phyloP scores from a whole-genome alignment of 2,113 vertebrate species.

The Alosa alosa region DNA sequence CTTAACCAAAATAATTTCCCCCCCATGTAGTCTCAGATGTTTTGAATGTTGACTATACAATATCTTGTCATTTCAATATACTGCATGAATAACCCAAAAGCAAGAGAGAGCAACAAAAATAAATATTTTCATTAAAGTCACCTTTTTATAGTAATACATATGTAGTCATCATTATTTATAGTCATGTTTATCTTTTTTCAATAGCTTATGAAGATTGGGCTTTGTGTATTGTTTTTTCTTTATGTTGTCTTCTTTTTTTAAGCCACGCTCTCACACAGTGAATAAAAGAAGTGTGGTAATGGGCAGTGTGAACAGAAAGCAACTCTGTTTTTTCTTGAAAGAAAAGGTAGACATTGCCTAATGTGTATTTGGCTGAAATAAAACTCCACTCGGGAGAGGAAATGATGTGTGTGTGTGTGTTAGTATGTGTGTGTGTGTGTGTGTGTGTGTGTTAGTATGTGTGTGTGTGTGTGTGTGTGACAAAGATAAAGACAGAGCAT shows the following conservation, averaged over 20 bases:
- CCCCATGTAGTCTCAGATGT: slow-evolving; percentile 66
- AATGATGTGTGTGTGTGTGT: background rate
- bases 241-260: slow-evolving; percentile 43
- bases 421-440: background rate
- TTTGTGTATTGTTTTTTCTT: slow-evolving; percentile 41
- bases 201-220: background rate
- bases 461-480: background rate
- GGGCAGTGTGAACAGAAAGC: slow-evolving; percentile 41
- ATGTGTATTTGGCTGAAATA: slow-evolving; percentile 14
- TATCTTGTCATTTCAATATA: slow-evolving; percentile 44
- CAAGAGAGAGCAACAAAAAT: slow-evolving; percentile 82
- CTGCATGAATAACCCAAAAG: slow-evolving; percentile 76
- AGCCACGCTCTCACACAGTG: slow-evolving; percentile 28
- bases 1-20: slow-evolving; percentile 77
- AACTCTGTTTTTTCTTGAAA: slow-evolving; percentile 26
- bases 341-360: slow-evolving; percentile 58
- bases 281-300: slow-evolving; percentile 27
- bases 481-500: slow-evolving; percentile 39
- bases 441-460: slow-evolving; percentile 7
- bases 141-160: slow-evolving; percentile 75
- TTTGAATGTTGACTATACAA: slow-evolving; percentile 70
- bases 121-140: slow-evolving; percentile 84
- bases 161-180: slow-evolving; percentile 69
- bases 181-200: slow-evolving; percentile 54
- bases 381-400: background rate